A percentile compares a stretch with the other conserved stretches of the same genome.
Conservation (phyloP, 2,113 vertebrate species). For the Menidia beryllina region DNA sequence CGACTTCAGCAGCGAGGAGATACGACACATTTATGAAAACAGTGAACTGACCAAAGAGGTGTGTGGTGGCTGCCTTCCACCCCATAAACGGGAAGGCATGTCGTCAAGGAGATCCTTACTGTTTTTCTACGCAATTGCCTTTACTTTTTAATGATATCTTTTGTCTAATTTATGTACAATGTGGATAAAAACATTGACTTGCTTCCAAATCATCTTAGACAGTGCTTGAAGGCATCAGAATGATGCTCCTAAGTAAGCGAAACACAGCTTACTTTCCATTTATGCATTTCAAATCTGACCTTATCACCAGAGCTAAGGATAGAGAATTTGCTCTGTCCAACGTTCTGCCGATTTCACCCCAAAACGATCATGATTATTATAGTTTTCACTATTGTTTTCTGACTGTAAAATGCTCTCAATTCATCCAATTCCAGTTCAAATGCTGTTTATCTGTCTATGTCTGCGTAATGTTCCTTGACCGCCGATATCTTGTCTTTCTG, state of each 20-base stretch:
- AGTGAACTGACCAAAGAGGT: constrained; percentile 94
- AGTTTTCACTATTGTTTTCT: not conserved
- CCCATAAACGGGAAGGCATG: not conserved
- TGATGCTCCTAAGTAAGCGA: not conserved
- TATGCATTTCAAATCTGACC: constrained; percentile 6
- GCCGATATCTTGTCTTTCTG: constrained; percentile 51
- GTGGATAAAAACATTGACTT: not conserved
- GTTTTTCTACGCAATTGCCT: not conserved
- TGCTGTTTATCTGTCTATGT: constrained; percentile 41
- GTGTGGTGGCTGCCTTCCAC: constrained; percentile 8
- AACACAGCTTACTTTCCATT: not conserved
- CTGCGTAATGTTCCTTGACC: constrained; percentile 32
- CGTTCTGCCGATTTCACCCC: not conserved
- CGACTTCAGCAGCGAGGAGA: constrained; percentile 94
- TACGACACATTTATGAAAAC: constrained; percentile 93
- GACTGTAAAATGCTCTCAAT: constrained; percentile 19
- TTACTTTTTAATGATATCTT: not conserved
- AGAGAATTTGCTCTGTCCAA: not conserved
- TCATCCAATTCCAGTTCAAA: constrained; percentile 16
- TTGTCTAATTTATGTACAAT: not conserved
- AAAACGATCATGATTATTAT: not conserved
- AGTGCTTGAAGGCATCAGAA: not conserved
- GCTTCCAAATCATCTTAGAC: not conserved
- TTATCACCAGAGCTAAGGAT: not conserved
- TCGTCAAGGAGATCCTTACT: not conserved